phyloP scores from a whole-genome alignment of 2,888 invertebrate species.

The Miltochrista miniata region DNA sequence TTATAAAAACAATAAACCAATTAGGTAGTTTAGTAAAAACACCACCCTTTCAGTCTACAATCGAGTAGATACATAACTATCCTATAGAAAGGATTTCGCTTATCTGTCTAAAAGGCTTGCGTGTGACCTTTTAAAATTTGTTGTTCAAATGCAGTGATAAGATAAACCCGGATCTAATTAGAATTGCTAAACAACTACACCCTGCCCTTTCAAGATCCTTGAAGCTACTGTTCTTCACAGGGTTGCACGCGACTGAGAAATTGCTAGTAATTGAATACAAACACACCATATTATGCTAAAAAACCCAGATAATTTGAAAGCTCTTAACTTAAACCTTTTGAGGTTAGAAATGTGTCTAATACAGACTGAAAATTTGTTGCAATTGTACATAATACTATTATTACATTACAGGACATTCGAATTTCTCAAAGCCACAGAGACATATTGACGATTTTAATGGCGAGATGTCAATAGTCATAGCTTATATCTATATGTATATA shows the following conservation, averaged over 20 bases:
- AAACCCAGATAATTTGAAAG: conserved; percentile 25
- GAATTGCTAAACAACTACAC: conserved; percentile 55
- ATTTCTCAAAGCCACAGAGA: too few relatives aligned
- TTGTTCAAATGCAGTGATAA: conserved; percentile 44
- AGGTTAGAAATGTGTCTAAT: conserved; percentile 1
- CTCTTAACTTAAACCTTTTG: conserved; percentile 14
- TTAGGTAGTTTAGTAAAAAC: too few relatives aligned
- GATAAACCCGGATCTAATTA: conserved; percentile 47
- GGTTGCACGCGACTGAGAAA: conserved; percentile 37
- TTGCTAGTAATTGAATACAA: conserved; percentile 21
- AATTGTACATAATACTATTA: too few relatives aligned
- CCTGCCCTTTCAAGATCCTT: conserved; percentile 45
- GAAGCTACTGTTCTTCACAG: conserved; percentile 28
- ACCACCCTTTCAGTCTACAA: conserved; percentile 7
- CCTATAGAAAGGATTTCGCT: conserved; percentile 35
- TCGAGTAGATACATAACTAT: conserved; percentile 42
- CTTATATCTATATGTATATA: too few relatives aligned
- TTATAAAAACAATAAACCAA: too few relatives aligned
- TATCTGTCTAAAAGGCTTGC: conserved; percentile 54
- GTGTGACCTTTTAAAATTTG: conserved; percentile 51
- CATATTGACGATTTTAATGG: too few relatives aligned
- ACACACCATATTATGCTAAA: conserved; percentile 29
- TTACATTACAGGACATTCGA: too few relatives aligned
- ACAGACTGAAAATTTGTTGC: not conserved
- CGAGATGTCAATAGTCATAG: conserved; percentile 22